A percentile compares a stretch with the other conserved stretches of the same genome.
phyloP scores from a whole-genome alignment of 1,140 invertebrate species.

The Berghia stephanieae region DNA sequence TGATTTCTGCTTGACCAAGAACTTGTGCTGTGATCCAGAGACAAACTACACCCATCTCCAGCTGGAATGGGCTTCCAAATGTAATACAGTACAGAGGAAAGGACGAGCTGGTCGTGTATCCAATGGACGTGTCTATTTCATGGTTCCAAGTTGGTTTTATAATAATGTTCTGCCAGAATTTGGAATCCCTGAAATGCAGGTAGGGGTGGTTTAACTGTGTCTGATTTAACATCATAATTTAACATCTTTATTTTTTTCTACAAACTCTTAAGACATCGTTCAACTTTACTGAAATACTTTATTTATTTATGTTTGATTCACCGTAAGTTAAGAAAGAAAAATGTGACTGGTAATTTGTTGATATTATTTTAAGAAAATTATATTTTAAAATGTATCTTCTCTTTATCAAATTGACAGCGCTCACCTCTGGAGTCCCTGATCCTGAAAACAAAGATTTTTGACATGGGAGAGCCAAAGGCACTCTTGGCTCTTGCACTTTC shows the following conservation, averaged over 20 bases:
- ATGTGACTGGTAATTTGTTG: too few species aligned
- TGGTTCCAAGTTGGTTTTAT: constrained; percentile 82
- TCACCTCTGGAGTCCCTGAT: constrained; percentile 85
- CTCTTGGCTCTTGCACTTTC: constrained; percentile 86
- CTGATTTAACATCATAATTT: too few species aligned
- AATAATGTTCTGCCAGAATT: constrained; percentile 59
- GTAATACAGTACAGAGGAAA: constrained; percentile 88
- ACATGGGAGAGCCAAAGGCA: constrained; percentile 84
- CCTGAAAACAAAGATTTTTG: constrained; percentile 83
- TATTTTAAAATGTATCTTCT: background rate
- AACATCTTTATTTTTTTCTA: too few species aligned
- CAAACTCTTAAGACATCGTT: too few species aligned
- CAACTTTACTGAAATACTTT: too few species aligned
- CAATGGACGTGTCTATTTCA: constrained; percentile 85
- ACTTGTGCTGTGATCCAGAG: constrained; percentile 75
- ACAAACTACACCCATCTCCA: constrained; percentile 84
- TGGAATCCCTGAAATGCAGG: constrained; percentile 65
- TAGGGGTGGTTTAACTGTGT: too few species aligned
- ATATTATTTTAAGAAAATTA: background rate
- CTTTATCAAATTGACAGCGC: constrained; percentile 71
- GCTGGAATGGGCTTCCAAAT: constrained; percentile 87
- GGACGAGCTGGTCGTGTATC: constrained; percentile 87
- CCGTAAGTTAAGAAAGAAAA: too few species aligned
- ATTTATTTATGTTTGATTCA: too few species aligned
- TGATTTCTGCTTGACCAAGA: constrained; percentile 94